Evolutionary conservation across 1,140 invertebrate genomes (phyloP), one percentile per base, ranked within the genome.

Genomic region (Orussus abietinus): DNA sequence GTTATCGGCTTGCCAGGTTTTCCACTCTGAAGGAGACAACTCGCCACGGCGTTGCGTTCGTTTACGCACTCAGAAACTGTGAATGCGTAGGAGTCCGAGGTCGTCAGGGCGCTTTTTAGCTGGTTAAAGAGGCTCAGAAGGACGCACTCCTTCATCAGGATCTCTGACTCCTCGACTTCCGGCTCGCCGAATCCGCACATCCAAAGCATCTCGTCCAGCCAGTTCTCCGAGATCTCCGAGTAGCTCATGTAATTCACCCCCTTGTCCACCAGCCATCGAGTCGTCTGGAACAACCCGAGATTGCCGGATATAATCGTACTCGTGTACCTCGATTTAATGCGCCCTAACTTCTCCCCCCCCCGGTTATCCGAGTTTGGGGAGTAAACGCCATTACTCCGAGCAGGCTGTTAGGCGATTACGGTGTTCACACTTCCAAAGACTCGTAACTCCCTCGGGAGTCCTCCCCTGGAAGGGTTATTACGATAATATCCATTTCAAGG

Each of bases 81-180:
- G 3, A 37, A 12, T 3, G 49, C 41, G 42, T 59, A 62, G 11
- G 59, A 57, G 17, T 57, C 49, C n/a, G 55, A 53, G 9, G 54
- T 59, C 38, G 21, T 31, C 38, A 68, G 45, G 38, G 34, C 49
- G n/a, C 47, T 54, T 34, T 41, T 61, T 30, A 69, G 49, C 49
- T 69, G 66, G 51, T 62, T 58, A 45, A 65, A 69, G 17, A 68
- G 41, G 49, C 61, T 60, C 30, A 66, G 33, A 32, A 67, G 30
- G 26, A 68, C 52, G 45, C 66, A 69, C 41, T 66, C 55, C 38
- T 60, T 59, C 53, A 70, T 59, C 44, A 55, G 32, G 13, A 42
- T 36, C 38, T 69, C 61, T 1, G 57, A 60, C 10, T 42, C 36
- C 17, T 46, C 51, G 15, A 53, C 41, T 13, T 15, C 28, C n/a